Evolutionary conservation across 1,140 invertebrate genomes (phyloP).

Genomic region (Drosophila tropicalis): DNA sequence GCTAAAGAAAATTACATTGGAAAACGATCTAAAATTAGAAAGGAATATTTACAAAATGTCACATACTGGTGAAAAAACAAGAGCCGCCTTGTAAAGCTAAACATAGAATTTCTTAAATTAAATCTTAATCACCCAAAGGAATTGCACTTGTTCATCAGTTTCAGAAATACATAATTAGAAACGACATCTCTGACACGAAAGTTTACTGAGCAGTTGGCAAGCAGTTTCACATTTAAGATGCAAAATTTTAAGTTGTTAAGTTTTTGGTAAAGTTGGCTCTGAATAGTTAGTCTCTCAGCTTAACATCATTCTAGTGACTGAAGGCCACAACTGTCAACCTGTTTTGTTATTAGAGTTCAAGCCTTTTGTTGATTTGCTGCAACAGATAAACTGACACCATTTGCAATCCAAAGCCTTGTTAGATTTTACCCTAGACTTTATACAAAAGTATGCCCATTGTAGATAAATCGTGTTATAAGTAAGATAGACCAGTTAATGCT

Average conservation of each 20-base stretch:
- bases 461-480: background rate
- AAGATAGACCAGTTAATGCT: background rate
- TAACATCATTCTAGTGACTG: background rate
- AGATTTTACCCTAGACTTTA: too few species aligned
- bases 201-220: too few species aligned
- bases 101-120: constrained; percentile 4
- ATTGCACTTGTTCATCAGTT: background rate
- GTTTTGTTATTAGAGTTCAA: background rate
- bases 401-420: background rate
- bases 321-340: background rate
- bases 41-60: background rate
- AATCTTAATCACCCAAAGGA: background rate
- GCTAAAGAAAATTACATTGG: background rate
- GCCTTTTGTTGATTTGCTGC: background rate
- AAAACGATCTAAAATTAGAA: constrained; percentile 3
- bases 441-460: background rate
- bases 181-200: too few species aligned
- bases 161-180: too few species aligned
- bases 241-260: too few species aligned
- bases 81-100: background rate
- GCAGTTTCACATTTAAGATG: too few species aligned
- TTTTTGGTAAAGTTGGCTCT: background rate
- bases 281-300: background rate
- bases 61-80: background rate
- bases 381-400: background rate